Evolutionary conservation across 2,888 invertebrate genomes (phyloP).

Genomic region (Drosophila birchii): DNA sequence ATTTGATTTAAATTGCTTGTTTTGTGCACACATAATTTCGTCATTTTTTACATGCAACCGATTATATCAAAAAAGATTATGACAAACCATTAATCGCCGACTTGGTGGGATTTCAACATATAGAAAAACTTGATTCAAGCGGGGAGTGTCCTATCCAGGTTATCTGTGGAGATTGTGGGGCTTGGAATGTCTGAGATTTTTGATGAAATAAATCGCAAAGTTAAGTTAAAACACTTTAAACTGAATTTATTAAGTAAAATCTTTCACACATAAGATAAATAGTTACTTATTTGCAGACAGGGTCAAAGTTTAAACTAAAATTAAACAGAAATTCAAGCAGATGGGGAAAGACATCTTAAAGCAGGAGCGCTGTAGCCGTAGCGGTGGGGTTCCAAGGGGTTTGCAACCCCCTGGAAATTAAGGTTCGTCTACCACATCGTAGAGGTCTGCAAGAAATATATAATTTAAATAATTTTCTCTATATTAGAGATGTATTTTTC

Average conservation of each 20-base stretch:
- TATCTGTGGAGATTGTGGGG: conserved; percentile 3
- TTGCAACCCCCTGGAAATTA: conserved; percentile 26
- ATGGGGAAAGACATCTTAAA: conserved; percentile 32
- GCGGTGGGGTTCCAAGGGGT: conserved; percentile 31
- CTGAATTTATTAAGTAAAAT: conserved; percentile 64
- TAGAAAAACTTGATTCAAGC: conserved; percentile 5
- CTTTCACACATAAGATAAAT: conserved; percentile 38
- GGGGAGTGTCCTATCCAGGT: conserved; percentile 28
- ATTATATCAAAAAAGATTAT: conserved; percentile 21
- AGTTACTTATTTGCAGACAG: conserved; percentile 23
- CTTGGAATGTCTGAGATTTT: not conserved
- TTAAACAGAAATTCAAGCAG: conserved; percentile 37
- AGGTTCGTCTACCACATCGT: conserved; percentile 62
- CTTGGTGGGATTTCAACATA: conserved; percentile 11
- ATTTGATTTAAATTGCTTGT: conserved; percentile 46
- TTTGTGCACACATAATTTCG: conserved; percentile 35
- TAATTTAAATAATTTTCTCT: not conserved
- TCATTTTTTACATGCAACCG: conserved; percentile 21
- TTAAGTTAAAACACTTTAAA: conserved; percentile 34
- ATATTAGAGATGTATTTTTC: fast-evolving
- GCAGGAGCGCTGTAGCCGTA: conserved; percentile 2
- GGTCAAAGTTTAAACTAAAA: conserved; percentile 32
- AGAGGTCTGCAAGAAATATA: conserved; percentile 56
- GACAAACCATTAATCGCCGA: conserved; percentile 21
- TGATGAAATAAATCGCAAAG: not conserved